Evolutionary conservation across 2,888 invertebrate genomes (phyloP).

Genomic region (Drosophila nr. fundita): DNA sequence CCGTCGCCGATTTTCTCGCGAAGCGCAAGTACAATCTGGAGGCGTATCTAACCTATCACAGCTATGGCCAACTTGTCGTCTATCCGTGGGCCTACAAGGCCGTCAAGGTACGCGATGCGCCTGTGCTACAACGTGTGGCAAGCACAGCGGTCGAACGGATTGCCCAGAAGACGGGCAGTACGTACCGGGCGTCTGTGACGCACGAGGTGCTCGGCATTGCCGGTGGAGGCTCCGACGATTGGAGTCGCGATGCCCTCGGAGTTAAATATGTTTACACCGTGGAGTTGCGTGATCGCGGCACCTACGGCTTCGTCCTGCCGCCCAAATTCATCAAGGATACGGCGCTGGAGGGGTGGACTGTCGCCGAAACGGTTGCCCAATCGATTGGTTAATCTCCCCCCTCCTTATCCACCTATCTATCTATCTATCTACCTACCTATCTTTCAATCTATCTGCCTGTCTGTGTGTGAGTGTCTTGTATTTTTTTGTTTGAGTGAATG

Average conservation of each 20-base stretch:
- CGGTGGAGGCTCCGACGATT: slow-evolving; percentile 84
- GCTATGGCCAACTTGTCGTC: slow-evolving; percentile 86
- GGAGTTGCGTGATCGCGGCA: slow-evolving; percentile 82
- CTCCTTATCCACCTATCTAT: not conserved
- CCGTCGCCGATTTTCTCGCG: slow-evolving; percentile 86
- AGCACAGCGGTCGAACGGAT: slow-evolving; percentile 78
- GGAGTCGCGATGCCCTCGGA: slow-evolving; percentile 77
- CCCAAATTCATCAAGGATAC: slow-evolving; percentile 80
- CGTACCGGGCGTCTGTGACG: slow-evolving; percentile 77
- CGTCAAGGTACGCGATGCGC: slow-evolving; percentile 76
- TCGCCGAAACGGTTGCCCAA: slow-evolving; percentile 81
- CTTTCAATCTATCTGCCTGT: slow-evolving; percentile 4
- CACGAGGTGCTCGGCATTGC: slow-evolving; percentile 82
- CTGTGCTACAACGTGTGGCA: slow-evolving; percentile 76
- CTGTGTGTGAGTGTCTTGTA: slow-evolving; percentile 1
- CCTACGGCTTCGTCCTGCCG: slow-evolving; percentile 81
- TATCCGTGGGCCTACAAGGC: slow-evolving; percentile 84
- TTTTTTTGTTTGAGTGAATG: slow-evolving; percentile 21
- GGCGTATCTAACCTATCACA: slow-evolving; percentile 92
- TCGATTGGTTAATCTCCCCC: slow-evolving; percentile 47
- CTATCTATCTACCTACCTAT: slow-evolving; percentile 9
- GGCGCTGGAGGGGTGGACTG: slow-evolving; percentile 77
- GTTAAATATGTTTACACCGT: slow-evolving; percentile 83
- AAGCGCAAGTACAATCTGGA: slow-evolving; percentile 86
- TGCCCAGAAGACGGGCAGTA: slow-evolving; percentile 73